Conservation (phyloP, 2,888 invertebrate species). For the Pharmacophagus antenor region DNA sequence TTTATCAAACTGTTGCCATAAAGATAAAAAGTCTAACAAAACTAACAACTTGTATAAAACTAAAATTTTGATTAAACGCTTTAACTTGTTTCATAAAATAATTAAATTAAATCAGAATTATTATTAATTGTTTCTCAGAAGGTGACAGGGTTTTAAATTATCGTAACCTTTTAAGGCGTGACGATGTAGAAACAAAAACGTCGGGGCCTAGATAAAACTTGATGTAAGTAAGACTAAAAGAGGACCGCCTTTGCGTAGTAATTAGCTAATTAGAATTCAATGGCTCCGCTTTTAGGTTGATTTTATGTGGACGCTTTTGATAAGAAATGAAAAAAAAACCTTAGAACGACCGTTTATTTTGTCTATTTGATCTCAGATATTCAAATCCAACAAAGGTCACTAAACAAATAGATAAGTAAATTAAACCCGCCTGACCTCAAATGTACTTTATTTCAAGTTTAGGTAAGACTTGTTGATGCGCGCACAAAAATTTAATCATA, state of each 20-base stretch:
- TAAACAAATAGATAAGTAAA: constrained; percentile 28
- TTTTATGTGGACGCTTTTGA: constrained; percentile 24
- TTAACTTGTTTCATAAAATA: no score
- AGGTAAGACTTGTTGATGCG: constrained; percentile 15
- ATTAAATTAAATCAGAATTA: not conserved
- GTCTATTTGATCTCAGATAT: constrained; percentile 28
- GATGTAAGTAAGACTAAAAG: constrained; percentile 17
- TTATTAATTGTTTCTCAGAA: not conserved
- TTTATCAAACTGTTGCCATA: no score
- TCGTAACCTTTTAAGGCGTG: constrained; percentile 18
- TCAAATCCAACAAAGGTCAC: constrained; percentile 26
- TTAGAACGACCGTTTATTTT: constrained; percentile 19
- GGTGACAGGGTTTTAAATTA: constrained; percentile 1
- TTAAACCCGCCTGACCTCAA: constrained; percentile 20
- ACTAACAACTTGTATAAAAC: no score
- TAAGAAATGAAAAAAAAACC: constrained; percentile 11
- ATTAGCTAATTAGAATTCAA: constrained; percentile 31
- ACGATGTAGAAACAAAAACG: constrained; percentile 22
- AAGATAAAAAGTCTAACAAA: no score
- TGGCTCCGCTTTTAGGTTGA: constrained; percentile 26
- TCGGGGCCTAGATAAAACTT: constrained; percentile 21
- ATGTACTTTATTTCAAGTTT: constrained; percentile 18
- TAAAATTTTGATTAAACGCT: no score
- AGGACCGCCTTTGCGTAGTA: constrained; percentile 17
- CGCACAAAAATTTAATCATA: no score